These are phyloP conservation scores for Apus apus DNA, from an alignment of 2,113 vertebrate genomes.

Conservation along the genomic window DNA sequence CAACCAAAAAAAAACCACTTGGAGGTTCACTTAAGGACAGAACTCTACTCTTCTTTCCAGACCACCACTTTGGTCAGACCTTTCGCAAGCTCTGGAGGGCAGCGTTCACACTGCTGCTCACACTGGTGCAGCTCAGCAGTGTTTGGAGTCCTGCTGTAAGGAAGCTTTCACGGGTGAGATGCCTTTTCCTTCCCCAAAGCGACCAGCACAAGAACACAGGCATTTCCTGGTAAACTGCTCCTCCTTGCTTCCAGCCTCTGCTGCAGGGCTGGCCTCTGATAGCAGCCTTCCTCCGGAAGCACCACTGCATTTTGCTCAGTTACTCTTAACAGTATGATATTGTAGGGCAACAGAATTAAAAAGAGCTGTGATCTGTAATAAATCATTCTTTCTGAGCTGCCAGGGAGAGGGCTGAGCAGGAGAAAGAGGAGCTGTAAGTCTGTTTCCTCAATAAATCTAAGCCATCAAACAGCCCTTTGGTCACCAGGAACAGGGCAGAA, in stretches of 20 bases:
- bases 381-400: background rate
- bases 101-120: background rate
- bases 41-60: background rate
- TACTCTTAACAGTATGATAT: background rate
- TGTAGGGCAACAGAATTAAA: conserved; percentile 9
- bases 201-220: background rate
- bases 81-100: conserved; percentile 16
- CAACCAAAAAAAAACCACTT: too few relatives aligned
- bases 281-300: conserved; percentile 7
- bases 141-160: background rate
- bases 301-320: background rate
- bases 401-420: background rate
- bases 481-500: background rate
- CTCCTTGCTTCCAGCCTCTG: conserved; percentile 3
- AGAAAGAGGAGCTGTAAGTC: background rate
- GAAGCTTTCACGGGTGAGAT: background rate
- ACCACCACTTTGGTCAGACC: background rate
- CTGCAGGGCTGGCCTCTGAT: background rate
- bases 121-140: background rate
- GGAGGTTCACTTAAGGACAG: background rate
- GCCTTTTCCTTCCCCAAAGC: conserved; percentile 1
- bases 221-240: conserved; percentile 33
- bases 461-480: background rate
- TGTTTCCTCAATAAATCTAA: background rate
- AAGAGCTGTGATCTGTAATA: background rate